Percentiles rank a stretch among this genome's conserved stretches.
Evolutionary conservation across 2,888 invertebrate genomes (phyloP).

Genomic region (Creontiades dilutus): DNA sequence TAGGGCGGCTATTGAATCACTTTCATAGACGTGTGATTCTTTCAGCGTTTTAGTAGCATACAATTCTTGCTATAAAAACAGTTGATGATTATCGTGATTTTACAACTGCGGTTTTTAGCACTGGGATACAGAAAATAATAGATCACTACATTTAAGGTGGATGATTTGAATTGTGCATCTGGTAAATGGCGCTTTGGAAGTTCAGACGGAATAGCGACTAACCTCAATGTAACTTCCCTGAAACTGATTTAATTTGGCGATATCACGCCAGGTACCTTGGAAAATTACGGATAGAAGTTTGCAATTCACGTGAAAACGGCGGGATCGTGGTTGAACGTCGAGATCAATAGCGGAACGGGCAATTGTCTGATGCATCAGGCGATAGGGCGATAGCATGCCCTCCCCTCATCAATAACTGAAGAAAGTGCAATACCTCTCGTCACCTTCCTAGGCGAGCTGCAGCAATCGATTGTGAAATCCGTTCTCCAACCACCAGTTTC

Average conservation of each 20-base stretch:
- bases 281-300: background rate
- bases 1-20: too few species aligned
- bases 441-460: background rate
- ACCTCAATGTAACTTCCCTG: too few species aligned
- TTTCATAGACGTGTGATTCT: too few species aligned
- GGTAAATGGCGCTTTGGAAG: too few species aligned
- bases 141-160: too few species aligned
- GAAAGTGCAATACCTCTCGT: background rate
- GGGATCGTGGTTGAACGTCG: background rate
- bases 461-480: background rate
- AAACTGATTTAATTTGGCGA: background rate
- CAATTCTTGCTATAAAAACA: too few species aligned
- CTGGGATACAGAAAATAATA: too few species aligned
- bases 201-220: too few species aligned
- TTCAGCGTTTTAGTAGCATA: too few species aligned
- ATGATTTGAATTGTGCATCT: too few species aligned
- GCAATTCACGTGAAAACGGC: background rate
- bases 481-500: background rate
- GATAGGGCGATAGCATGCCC: constrained; percentile 18
- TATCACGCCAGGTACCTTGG: constrained; percentile 2
- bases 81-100: too few species aligned
- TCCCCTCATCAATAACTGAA: constrained; percentile 18
- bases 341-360: constrained; percentile 22
- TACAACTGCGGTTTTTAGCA: too few species aligned
- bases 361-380: constrained; percentile 35